Conservation (phyloP, 2,888 invertebrate genomes). For the Agrotis clavis region DNA sequence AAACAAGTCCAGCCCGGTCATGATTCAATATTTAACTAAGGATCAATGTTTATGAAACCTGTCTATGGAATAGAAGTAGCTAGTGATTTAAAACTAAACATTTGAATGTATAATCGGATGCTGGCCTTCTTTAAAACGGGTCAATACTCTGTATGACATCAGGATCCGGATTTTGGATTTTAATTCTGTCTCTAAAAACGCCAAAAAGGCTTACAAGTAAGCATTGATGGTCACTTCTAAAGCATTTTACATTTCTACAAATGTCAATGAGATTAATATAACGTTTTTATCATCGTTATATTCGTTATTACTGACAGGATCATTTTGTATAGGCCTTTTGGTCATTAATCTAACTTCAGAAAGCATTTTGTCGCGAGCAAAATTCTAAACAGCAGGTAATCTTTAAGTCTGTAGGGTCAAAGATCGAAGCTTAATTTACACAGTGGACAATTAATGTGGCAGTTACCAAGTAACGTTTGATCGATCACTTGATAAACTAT, state of each 20-base stretch:
- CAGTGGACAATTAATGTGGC: not conserved
- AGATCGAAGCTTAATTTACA: not conserved
- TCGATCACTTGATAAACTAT: too few relatives aligned
- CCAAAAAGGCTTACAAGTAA: not conserved
- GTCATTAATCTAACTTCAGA: slow-evolving; percentile 10
- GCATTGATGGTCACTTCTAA: not conserved
- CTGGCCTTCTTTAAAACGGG: not conserved
- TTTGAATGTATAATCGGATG: slow-evolving; percentile 18
- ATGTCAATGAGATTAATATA: not conserved
- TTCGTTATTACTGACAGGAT: not conserved
- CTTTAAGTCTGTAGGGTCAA: slow-evolving; percentile 1
- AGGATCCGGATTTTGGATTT: slow-evolving; percentile 4
- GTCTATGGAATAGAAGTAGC: slow-evolving; percentile 36
- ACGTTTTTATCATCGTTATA: not conserved
- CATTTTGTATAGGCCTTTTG: not conserved
- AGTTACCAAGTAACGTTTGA: not conserved
- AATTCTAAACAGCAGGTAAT: not conserved
- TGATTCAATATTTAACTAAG: slow-evolving; percentile 61
- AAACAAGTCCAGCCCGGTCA: slow-evolving; percentile 48
- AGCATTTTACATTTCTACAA: not conserved
- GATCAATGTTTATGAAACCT: slow-evolving; percentile 29
- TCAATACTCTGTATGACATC: not conserved
- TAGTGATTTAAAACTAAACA: slow-evolving; percentile 6
- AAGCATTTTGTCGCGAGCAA: not conserved
- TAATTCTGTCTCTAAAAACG: slow-evolving; percentile 7